Evolutionary conservation across 2,888 invertebrate species (phyloP), one percentile per base, ranked within the genome.

Genomic region (Siphlonurus alternatus): DNA sequence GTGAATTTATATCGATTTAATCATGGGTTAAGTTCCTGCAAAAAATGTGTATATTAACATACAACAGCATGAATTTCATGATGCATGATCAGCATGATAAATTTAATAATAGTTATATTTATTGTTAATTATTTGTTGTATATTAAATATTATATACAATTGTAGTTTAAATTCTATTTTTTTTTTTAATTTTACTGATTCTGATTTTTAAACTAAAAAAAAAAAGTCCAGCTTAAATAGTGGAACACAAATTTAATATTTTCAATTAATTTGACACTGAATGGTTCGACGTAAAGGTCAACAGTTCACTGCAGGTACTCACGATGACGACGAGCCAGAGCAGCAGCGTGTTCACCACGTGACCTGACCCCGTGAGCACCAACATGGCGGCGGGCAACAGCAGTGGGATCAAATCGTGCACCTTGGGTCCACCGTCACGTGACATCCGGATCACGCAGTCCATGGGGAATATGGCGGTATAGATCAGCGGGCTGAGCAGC

Each of bases 401-500:
- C 15, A 67, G 61, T 15, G 67, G 63, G 0, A 69, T 20, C 0
- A 67, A 54, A 60, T 69, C 67, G 61, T 64, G 66, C 18, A 53
- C 61, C 5, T 66, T 54, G 23, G 59, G 2, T 20, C 38, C 25
- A 5, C 63, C 25, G 2, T 25, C 5, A 5, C 38, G 19, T 18
- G 59, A n/a, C 2, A 66, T 25, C 23, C 68, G 56, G 23, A 64
- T 62, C 1, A 65, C 23, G n/a, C 67, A 54, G 59, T 68, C 66
- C 5, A 56, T 38, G 10, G 66, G 53, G 22, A 67, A 67, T 54
- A 62, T 62, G 0, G 66, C 1, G 0, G 25, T 51, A 60, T 67
- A 69, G 1, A 68, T 10, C 0, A 63, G 15, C 10, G 67, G 67
- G 15, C 65, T 62, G 7, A 64, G 25, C 65, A 64, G 25, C 67